Evolutionary conservation across 2,113 vertebrate species (phyloP).

Genomic region (Puffinus mauretanicus): DNA sequence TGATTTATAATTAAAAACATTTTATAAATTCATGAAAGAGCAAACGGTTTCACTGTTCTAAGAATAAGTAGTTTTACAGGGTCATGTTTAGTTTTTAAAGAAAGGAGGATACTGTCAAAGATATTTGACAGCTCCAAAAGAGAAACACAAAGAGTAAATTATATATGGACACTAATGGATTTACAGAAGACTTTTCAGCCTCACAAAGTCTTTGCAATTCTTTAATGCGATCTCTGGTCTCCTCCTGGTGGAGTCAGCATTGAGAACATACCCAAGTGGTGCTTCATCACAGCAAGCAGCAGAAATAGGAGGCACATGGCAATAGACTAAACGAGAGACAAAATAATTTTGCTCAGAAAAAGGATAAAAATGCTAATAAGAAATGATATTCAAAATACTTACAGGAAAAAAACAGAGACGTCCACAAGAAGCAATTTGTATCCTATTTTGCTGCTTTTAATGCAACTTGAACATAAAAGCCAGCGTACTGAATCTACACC

Average conservation of each 20-base stretch:
- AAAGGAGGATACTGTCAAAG: not conserved
- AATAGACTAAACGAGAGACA: not conserved
- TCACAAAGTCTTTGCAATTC: not conserved
- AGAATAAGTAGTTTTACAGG: not conserved
- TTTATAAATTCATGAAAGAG: conserved; percentile 26
- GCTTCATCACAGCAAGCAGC: not conserved
- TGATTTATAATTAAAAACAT: conserved; percentile 31
- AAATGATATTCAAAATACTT: not conserved
- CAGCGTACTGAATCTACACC: not conserved
- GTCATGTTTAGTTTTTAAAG: not conserved
- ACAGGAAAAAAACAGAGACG: not conserved
- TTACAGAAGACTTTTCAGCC: not conserved
- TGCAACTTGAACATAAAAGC: not conserved
- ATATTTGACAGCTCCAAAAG: not conserved
- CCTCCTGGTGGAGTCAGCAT: not conserved
- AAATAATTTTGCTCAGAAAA: not conserved
- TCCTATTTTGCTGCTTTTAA: not conserved
- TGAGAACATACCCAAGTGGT: not conserved
- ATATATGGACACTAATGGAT: not conserved
- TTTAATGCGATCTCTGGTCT: not conserved
- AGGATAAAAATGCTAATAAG: not conserved
- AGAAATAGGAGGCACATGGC: not conserved
- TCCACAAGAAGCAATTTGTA: not conserved
- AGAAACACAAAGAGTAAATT: not conserved
- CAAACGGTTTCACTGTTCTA: not conserved